Evolutionary conservation across 2,113 vertebrate species (phyloP), one percentile per base, ranked within the genome.

Genomic region (Lepus timidus): DNA sequence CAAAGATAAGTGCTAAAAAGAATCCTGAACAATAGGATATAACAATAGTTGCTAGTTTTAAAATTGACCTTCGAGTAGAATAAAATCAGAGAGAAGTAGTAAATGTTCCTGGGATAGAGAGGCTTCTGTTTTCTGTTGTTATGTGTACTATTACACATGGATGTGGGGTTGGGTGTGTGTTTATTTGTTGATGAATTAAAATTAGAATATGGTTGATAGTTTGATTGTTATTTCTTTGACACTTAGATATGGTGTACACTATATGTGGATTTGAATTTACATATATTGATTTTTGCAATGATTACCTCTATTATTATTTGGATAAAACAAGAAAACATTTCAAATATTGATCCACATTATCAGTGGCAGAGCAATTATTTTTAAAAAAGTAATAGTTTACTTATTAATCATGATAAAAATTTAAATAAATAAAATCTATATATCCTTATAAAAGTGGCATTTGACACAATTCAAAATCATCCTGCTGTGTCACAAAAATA

Each of bases 141-240:
- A n/a, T 13, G 5, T 58, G 2, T 39, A 2, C 9, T 52, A 31
- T 44, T 17, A 25, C 9, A 0, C 22, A 3, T 19, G 17, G 0
- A 52, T 9, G 9, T 55, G 39, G 4, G 8, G 67, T 4, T 27
- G 11, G 16, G 6, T 49, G 27, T 31, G 20, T 16, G 23, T 39
- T 13, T 58, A 8, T 31, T 5, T 91, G 14, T 5, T 70, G 13
- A 55, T 12, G 49, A 4, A 51, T 3, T 3, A 81, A 86, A 75
- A 71, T 65, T 22, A 6, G 3, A 82, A 91, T 31, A 9, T 61
- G 6, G 16, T 22, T 20, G 12, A 0, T 44, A 1, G 4, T 51
- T 4, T 25, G 8, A 58, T 52, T 70, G 55, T 74, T 61, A 52
- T 36, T 76, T 51, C n/a, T 73, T 88, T 4, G n/a, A 68, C 13